Evolutionary conservation across 2,797 vertebrate species (phyloP).

Genomic region (Neostethus bicornis): DNA sequence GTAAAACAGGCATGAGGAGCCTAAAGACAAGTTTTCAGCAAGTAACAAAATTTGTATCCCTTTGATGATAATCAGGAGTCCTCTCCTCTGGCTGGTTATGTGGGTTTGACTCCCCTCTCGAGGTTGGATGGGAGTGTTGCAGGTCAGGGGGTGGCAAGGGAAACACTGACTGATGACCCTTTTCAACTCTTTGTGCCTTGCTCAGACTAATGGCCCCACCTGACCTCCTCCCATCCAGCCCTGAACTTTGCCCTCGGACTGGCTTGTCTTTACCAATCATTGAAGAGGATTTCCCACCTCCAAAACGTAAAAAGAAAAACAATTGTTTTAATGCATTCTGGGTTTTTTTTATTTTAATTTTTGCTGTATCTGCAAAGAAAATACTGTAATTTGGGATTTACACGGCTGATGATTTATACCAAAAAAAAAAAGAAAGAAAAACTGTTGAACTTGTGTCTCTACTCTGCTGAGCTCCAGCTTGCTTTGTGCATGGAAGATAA

Average conservation of each 20-base stretch:
- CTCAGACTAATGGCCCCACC: conserved; percentile 63
- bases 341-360: no score
- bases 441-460: conserved; percentile 63
- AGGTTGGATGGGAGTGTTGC: conserved; percentile 51
- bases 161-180: conserved; percentile 55
- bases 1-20: conserved; percentile 33
- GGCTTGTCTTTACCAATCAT: conserved; percentile 31
- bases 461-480: conserved; percentile 66
- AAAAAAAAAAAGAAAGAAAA: conserved; percentile 32
- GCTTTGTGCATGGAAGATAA: conserved; percentile 65
- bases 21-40: conserved; percentile 45
- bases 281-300: conserved; percentile 35
- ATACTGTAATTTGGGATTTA: conserved; percentile 69
- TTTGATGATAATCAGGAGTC: conserved; percentile 51
- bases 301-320: conserved; percentile 30
- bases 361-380: conserved; percentile 52
- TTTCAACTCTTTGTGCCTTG: conserved; percentile 71
- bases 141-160: conserved; percentile 54
- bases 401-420: conserved; percentile 55
- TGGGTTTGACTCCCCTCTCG: conserved; percentile 63
- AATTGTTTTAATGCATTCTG: conserved; percentile 30
- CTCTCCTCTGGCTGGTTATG: conserved; percentile 29
- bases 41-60: conserved; percentile 14
- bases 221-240: conserved; percentile 54
- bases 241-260: conserved; percentile 29